phyloP scores from a whole-genome alignment of 2,797 vertebrate species.

The Smutsia gigantea region DNA sequence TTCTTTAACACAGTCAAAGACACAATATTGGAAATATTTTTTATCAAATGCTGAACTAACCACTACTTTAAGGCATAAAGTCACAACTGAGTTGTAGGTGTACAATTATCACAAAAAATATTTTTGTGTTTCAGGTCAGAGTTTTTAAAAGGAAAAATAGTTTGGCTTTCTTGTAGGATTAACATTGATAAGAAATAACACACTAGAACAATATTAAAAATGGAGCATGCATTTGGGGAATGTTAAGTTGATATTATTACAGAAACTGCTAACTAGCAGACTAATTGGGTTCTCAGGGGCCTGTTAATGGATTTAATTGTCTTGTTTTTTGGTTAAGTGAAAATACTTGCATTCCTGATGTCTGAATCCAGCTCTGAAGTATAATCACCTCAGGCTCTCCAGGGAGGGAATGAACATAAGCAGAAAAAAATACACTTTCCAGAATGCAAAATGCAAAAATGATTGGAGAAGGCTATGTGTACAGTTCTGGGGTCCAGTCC shows the following conservation, averaged over 20 bases:
- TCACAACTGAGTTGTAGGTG: neutral
- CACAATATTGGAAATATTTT: neutral
- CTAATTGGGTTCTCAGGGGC: neutral
- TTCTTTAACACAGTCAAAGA: neutral
- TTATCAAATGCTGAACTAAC: neutral
- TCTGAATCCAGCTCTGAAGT: neutral
- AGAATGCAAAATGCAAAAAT: neutral
- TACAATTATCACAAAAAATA: neutral
- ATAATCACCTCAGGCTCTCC: neutral
- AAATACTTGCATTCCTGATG: neutral
- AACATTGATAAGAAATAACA: slow-evolving; percentile 17
- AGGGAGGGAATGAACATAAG: neutral
- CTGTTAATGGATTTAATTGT: neutral
- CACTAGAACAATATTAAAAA: neutral
- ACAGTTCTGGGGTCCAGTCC: neutral
- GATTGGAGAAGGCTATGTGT: neutral
- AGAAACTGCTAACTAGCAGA: slow-evolving; percentile 30
- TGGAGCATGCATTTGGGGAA: neutral
- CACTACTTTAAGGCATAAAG: neutral
- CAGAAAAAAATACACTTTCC: neutral
- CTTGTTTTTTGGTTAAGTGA: slow-evolving; percentile 44
- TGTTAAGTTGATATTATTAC: slow-evolving; percentile 21
- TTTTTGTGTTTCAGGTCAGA: slow-evolving; percentile 28
- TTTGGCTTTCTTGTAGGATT: slow-evolving; percentile 12
- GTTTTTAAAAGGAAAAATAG: neutral